phyloP scores from a whole-genome alignment of 2,113 vertebrate species.

The Polyodon spathula region DNA sequence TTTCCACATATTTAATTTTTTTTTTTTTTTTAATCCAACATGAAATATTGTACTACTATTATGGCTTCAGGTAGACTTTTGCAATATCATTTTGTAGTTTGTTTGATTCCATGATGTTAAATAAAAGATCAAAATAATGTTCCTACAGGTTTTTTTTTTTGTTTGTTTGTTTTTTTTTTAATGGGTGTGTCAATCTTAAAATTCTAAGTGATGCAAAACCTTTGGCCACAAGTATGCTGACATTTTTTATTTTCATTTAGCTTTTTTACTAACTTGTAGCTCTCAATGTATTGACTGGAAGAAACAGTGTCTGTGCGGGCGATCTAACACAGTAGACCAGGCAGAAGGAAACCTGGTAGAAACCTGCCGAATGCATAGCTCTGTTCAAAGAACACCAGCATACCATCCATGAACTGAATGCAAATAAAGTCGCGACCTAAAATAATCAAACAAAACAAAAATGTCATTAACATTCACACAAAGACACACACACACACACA shows the following conservation, averaged over 20 bases:
- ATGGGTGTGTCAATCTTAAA: too few species aligned
- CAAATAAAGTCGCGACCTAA: conserved; percentile 89
- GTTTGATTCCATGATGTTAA: too few species aligned
- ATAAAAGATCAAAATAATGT: too few species aligned
- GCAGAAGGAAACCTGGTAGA: conserved; percentile 83
- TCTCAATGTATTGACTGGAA: conserved; percentile 80
- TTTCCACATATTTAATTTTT: too few species aligned
- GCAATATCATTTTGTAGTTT: too few species aligned
- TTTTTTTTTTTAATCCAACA: too few species aligned
- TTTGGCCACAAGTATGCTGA: neutral
- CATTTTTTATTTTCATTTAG: neutral
- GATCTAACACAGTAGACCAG: conserved; percentile 83
- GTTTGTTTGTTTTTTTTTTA: too few species aligned
- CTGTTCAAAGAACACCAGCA: conserved; percentile 96
- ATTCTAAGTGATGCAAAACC: too few species aligned
- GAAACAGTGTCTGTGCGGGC: conserved; percentile 82
- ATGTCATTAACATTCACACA: neutral
- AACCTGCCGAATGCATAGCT: conserved; percentile 88
- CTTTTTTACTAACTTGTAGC: conserved; percentile 78
- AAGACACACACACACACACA: neutral
- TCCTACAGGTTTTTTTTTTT: too few species aligned
- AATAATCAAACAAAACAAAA: conserved; percentile 16
- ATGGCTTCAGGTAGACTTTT: too few species aligned
- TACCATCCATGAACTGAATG: conserved; percentile 94
- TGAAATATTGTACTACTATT: too few species aligned